phyloP scores from a whole-genome alignment of 2,888 invertebrate genomes.

The Cantharis flavilabris region DNA sequence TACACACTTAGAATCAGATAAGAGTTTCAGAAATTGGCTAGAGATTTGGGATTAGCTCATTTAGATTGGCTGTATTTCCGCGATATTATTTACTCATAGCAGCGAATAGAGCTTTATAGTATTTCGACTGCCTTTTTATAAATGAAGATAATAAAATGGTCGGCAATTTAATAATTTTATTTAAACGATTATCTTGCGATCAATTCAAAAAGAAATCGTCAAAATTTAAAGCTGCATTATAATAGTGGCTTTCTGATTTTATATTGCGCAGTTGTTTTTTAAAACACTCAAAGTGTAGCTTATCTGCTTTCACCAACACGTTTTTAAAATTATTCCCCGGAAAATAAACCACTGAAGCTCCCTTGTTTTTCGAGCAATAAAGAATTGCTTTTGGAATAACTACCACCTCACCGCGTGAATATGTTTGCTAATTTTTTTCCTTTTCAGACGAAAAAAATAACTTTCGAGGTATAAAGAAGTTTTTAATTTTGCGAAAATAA shows the following conservation, averaged over 20 bases:
- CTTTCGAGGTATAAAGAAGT: not conserved
- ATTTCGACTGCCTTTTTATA: not conserved
- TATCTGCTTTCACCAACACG: not conserved
- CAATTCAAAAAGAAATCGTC: not conserved
- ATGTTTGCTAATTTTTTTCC: not conserved
- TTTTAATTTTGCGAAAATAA: conserved; percentile 5
- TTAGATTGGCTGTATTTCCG: conserved; percentile 32
- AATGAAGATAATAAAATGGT: not conserved
- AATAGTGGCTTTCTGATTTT: not conserved
- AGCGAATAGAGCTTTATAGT: not conserved
- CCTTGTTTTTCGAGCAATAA: not conserved
- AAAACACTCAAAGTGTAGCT: not conserved
- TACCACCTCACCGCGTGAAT: not conserved
- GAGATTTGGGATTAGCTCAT: conserved; percentile 37
- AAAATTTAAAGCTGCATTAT: not conserved
- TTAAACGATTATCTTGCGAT: not conserved
- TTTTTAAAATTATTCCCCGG: not conserved
- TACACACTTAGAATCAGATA: conserved; percentile 35
- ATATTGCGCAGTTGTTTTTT: not conserved
- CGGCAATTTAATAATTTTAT: not conserved
- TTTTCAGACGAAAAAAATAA: not conserved
- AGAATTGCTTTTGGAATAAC: not conserved
- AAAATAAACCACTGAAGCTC: not conserved
- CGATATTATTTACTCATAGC: not conserved
- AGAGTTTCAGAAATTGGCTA: conserved; percentile 36